phyloP scores from a whole-genome alignment of 2,113 vertebrate species.

The Caloenas nicobarica region DNA sequence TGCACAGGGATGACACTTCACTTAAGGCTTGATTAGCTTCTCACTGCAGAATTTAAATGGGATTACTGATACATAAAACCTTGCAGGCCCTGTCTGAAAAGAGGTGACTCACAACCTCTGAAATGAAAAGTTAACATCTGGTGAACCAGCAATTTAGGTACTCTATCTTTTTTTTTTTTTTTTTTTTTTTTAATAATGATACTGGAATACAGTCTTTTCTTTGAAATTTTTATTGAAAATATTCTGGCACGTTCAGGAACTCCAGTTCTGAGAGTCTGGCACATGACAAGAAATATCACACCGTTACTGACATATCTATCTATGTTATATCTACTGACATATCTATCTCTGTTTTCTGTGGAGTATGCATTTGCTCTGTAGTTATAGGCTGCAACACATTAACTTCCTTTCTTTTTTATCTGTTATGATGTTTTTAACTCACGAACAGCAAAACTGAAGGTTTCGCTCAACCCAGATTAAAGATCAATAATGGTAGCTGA shows the following conservation, averaged over 20 bases:
- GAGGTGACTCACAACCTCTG: neutral
- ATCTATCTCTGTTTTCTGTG: neutral
- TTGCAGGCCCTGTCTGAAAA: constrained; percentile 3
- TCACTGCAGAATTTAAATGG: constrained; percentile 43
- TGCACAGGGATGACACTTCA: constrained; percentile 28
- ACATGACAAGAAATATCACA: neutral
- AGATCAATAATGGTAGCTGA: neutral
- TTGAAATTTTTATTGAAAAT: neutral
- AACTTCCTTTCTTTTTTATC: neutral
- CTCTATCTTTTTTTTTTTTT: too few relatives aligned
- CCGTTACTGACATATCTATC: neutral
- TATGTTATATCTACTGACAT: too few relatives aligned
- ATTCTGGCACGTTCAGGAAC: neutral
- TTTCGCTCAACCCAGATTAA: neutral
- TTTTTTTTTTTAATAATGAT: neutral
- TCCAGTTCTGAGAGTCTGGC: neutral
- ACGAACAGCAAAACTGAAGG: neutral
- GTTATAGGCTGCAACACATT: neutral
- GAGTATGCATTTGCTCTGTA: neutral
- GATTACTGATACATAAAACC: constrained; percentile 43
- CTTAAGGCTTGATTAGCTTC: constrained; percentile 52
- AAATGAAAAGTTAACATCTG: constrained; percentile 17
- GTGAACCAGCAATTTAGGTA: neutral
- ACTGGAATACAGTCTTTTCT: neutral
- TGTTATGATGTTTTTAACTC: neutral